Evolutionary conservation across 2,888 invertebrate genomes (phyloP).

Genomic region (Caenorhabditis doughertyi): DNA sequence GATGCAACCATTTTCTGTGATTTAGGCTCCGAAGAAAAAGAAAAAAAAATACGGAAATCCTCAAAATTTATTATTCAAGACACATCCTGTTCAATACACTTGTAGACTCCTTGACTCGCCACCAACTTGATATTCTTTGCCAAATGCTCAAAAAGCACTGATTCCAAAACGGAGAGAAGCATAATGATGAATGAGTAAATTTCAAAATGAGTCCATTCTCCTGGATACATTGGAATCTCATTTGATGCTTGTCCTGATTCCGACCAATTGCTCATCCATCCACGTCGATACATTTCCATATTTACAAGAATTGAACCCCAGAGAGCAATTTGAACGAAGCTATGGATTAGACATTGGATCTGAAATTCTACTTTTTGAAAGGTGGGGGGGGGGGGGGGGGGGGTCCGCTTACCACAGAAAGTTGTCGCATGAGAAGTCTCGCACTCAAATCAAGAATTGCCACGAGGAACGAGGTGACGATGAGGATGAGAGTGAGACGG

Average conservation of each 20-base stretch:
- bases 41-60: too few species aligned
- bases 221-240: constrained; percentile 50
- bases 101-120: constrained; percentile 59
- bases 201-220: constrained; percentile 44
- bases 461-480: constrained; percentile 41
- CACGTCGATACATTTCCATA: constrained; percentile 39
- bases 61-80: too few species aligned
- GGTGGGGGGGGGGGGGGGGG: too few species aligned
- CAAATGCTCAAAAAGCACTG: constrained; percentile 32
- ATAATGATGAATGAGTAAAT: constrained; percentile 37
- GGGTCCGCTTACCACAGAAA: constrained; percentile 7
- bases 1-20: too few species aligned
- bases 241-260: constrained; percentile 2
- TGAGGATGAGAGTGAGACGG: constrained; percentile 39
- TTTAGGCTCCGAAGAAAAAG: too few species aligned
- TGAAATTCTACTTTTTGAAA: constrained; percentile 10
- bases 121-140: constrained; percentile 13
- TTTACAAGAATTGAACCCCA: constrained; percentile 5
- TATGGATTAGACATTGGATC: constrained; percentile 46
- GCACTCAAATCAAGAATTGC: constrained; percentile 40
- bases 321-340: constrained; percentile 34
- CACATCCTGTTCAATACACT: constrained; percentile 50
- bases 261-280: constrained; percentile 19
- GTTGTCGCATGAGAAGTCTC: not conserved
- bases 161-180: constrained; percentile 33